Evolutionary conservation across 2,113 vertebrate species (phyloP).

Genomic region (Platanista minor): DNA sequence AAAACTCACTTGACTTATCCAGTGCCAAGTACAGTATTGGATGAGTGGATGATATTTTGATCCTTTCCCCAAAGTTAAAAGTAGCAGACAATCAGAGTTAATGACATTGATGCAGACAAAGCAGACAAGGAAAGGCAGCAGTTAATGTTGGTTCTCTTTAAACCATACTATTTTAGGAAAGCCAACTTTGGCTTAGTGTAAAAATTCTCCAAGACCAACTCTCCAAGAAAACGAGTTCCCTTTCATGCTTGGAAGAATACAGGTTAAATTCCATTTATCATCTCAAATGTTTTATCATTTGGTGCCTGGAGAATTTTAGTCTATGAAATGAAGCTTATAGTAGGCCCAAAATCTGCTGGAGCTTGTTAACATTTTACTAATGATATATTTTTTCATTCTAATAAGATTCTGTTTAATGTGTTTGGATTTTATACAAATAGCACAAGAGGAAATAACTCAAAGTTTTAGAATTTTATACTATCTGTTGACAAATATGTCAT

Average conservation of each 20-base stretch:
- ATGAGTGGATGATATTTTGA: not conserved
- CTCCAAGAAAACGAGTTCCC: not conserved
- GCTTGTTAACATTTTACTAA: not conserved
- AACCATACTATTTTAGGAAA: not conserved
- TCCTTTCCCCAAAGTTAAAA: not conserved
- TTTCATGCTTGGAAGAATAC: not conserved
- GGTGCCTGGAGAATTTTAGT: not conserved
- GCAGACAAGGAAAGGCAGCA: not conserved
- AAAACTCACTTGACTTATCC: not conserved
- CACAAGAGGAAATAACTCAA: not conserved
- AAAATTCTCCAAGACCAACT: not conserved
- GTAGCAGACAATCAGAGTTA: not conserved
- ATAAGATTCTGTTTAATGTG: not conserved
- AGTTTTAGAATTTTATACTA: not conserved
- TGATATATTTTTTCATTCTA: not conserved
- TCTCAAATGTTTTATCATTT: not conserved
- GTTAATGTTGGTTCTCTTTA: not conserved
- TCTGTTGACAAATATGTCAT: not conserved
- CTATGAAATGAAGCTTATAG: not conserved
- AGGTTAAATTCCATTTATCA: not conserved
- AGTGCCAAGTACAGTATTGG: too few relatives aligned
- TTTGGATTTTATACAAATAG: not conserved
- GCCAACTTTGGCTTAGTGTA: not conserved
- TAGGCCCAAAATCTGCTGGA: not conserved
- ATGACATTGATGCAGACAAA: not conserved